Evolutionary conservation across 2,888 invertebrate species (phyloP).

Genomic region (Cheilosia vulpina): DNA sequence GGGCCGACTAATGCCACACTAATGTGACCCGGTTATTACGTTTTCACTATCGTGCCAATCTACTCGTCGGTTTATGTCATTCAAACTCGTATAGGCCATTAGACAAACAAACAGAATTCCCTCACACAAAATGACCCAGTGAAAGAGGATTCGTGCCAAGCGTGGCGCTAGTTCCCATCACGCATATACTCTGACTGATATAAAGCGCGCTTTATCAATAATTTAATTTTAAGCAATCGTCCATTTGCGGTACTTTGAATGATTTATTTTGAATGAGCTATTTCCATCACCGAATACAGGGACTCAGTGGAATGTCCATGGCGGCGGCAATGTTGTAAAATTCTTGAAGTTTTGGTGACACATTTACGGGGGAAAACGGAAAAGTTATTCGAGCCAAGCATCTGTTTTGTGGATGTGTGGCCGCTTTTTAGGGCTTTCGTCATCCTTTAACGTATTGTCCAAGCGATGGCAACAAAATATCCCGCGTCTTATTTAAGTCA

Average conservation of each 20-base stretch:
- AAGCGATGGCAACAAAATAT: no score
- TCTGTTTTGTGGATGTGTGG: no score
- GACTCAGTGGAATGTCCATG: neutral
- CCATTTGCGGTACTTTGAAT: conserved; percentile 41
- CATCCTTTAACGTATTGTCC: neutral
- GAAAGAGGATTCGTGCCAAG: conserved; percentile 27
- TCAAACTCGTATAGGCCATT: conserved; percentile 55
- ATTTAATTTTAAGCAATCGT: conserved; percentile 58
- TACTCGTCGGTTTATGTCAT: conserved; percentile 45
- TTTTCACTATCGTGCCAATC: conserved; percentile 50
- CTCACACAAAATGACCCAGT: conserved; percentile 19
- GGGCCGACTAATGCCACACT: conserved; percentile 52
- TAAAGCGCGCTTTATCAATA: conserved; percentile 50
- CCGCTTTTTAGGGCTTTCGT: neutral
- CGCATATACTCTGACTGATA: conserved; percentile 16
- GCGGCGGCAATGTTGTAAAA: neutral
- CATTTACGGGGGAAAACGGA: neutral
- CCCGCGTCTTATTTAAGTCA: conserved; percentile 5
- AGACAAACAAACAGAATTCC: conserved; percentile 53
- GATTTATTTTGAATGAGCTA: conserved; percentile 15
- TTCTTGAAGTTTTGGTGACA: neutral
- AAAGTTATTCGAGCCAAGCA: neutral
- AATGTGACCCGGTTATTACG: conserved; percentile 69
- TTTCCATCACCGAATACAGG: neutral
- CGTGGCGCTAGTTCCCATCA: conserved; percentile 38